Evolutionary conservation across 2,113 vertebrate species (phyloP).

Genomic region (Lichenostomus cassidix): DNA sequence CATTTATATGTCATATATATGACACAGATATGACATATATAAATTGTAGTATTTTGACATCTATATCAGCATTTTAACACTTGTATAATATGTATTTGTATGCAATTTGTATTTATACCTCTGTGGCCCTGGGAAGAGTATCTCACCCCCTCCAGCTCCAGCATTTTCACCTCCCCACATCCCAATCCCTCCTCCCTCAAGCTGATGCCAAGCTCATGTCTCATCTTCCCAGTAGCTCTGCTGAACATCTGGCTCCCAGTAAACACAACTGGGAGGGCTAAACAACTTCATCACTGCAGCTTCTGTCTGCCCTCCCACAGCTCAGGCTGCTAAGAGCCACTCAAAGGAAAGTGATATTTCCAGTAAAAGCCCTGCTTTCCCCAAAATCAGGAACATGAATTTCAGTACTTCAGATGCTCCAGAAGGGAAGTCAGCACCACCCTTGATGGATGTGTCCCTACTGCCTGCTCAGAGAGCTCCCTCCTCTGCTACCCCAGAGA

Average conservation of each 20-base stretch:
- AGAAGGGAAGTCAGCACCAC: neutral
- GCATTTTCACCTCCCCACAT: neutral
- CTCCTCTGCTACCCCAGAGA: neutral
- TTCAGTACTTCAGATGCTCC: neutral
- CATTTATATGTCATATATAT: no score
- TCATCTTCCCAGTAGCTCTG: neutral
- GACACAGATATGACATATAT: no score
- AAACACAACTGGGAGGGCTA: neutral
- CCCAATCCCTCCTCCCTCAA: neutral
- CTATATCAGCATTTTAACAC: neutral
- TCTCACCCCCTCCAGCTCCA: neutral
- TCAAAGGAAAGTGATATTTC: neutral
- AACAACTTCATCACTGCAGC: neutral
- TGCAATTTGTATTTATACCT: neutral
- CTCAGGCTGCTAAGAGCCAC: neutral
- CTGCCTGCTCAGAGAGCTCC: neutral
- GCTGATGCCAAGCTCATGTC: neutral
- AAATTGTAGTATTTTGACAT: rapidly evolving
- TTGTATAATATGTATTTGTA: neutral
- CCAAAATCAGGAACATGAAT: neutral
- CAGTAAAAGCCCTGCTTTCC: neutral
- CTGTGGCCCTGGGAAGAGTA: neutral
- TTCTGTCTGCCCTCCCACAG: neutral
- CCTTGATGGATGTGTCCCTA: neutral
- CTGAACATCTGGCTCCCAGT: constrained; percentile 17